These are phyloP conservation scores for Sepioteuthis lessoniana DNA, from an alignment of 2,888 invertebrate species.

Conservation along the genomic window DNA sequence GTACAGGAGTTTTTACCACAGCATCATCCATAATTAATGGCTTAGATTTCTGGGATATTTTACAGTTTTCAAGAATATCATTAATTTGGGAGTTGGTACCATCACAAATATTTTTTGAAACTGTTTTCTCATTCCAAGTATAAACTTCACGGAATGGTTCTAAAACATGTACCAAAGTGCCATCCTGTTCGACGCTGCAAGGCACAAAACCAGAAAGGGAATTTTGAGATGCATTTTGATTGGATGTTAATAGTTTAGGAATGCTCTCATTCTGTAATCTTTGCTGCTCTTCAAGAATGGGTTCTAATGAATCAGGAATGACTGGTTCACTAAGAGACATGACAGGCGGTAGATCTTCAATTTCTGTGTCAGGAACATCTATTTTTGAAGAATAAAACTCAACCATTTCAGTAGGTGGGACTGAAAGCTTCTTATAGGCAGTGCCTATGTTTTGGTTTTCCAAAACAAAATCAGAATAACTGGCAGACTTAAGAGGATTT, in stretches of 20 bases:
- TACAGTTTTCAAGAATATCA: neutral
- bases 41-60: neutral
- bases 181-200: neutral
- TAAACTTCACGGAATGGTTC: neutral
- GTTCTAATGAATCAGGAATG: neutral
- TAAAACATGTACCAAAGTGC: neutral
- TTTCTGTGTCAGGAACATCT: neutral
- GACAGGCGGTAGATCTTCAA: neutral
- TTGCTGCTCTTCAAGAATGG: neutral
- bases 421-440: neutral
- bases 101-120: neutral
- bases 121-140: neutral
- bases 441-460: neutral
- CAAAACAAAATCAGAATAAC: neutral
- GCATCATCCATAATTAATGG: neutral
- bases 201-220: neutral
- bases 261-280: neutral
- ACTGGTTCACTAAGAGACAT: neutral
- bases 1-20: neutral
- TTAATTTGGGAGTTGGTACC: neutral
- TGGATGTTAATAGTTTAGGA: neutral
- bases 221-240: neutral
- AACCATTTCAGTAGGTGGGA: neutral
- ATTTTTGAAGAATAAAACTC: neutral
- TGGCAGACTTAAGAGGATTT: neutral